Percentiles rank a stretch among this genome's conserved stretches.
Evolutionary conservation across 2,797 vertebrate species (phyloP).

Genomic region (Prionace glauca): DNA sequence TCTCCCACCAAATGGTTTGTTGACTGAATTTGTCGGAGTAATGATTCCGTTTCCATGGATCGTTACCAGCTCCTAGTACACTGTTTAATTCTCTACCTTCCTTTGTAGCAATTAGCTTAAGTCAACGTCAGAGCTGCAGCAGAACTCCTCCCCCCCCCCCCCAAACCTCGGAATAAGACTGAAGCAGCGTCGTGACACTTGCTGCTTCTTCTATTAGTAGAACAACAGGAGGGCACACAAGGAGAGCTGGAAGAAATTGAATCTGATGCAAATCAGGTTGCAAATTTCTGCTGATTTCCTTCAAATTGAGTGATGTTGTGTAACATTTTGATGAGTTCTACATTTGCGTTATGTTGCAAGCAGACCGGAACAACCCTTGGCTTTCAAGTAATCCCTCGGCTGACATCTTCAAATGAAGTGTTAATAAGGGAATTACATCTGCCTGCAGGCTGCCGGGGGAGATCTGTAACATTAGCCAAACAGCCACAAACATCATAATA

Average conservation of each 20-base stretch:
- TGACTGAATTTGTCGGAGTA: background rate
- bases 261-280: background rate
- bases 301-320: background rate
- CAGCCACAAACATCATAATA: background rate
- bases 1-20: no score
- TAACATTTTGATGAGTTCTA: background rate
- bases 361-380: background rate
- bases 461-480: background rate
- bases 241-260: background rate
- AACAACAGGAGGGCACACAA: background rate
- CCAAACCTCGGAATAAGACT: background rate
- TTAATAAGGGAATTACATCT: slow-evolving; percentile 2
- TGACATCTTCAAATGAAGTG: background rate
- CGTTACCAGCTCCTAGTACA: background rate
- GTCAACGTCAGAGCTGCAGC: background rate
- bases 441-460: background rate
- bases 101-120: background rate
- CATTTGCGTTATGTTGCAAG: background rate
- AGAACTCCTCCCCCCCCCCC: background rate
- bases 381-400: background rate
- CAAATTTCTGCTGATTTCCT: background rate
- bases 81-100: background rate
- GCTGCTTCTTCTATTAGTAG: background rate
- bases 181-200: background rate
- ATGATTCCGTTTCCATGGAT: slow-evolving; percentile 6